phyloP scores from a whole-genome alignment of 2,113 vertebrate genomes.

The Nothobranchius furzeri region DNA sequence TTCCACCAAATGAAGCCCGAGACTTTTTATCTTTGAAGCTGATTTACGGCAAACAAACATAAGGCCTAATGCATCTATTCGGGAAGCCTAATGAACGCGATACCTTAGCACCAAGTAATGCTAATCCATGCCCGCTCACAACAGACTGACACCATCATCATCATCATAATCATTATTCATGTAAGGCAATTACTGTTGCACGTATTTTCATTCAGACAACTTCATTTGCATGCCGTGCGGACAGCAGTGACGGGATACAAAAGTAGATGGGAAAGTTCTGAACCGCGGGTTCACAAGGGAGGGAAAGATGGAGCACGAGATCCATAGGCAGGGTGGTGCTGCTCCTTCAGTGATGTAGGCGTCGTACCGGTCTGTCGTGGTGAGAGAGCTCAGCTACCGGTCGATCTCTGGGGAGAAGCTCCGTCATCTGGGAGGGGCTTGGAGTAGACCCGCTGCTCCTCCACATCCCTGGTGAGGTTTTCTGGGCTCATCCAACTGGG shows the following conservation, averaged over 20 bases:
- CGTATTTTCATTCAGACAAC: constrained; percentile 64
- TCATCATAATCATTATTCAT: constrained; percentile 75
- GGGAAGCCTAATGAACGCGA: constrained; percentile 67
- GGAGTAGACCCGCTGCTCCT: too few species aligned
- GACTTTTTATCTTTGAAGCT: constrained; percentile 70
- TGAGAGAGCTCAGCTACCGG: too few species aligned
- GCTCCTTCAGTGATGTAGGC: too few species aligned
- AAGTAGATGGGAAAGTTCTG: constrained; percentile 40
- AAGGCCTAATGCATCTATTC: constrained; percentile 65
- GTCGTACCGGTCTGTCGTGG: too few species aligned
- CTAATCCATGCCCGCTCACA: constrained; percentile 60
- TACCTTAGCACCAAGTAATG: constrained; percentile 65
- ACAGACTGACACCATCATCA: constrained; percentile 68
- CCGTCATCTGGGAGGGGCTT: too few species aligned
- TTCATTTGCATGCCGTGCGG: constrained; percentile 64
- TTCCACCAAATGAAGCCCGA: constrained; percentile 70
- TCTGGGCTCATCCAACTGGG: too few species aligned
- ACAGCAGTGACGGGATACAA: constrained; percentile 48
- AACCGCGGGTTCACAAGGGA: neutral
- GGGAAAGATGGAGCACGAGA: too few species aligned
- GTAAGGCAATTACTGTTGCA: constrained; percentile 71
- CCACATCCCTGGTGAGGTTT: too few species aligned
- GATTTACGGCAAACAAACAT: constrained; percentile 67
- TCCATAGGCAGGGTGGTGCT: too few species aligned
- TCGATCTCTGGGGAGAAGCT: too few species aligned